Evolutionary conservation across 2,113 vertebrate species (phyloP).

Genomic region (Pterocles burchelli): DNA sequence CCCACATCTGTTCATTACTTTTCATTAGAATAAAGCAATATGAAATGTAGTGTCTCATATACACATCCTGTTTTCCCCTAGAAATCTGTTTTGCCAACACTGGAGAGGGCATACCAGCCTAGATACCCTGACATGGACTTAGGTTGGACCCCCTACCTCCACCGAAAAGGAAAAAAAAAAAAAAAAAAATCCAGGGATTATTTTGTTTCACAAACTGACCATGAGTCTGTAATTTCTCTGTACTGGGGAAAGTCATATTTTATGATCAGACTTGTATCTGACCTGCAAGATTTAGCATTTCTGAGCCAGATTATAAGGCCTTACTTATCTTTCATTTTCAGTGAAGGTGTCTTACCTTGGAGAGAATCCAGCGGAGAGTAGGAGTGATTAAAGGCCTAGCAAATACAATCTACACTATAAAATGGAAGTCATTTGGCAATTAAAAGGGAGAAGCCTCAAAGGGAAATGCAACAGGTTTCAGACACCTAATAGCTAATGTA

Average conservation of each 20-base stretch:
- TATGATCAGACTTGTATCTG: neutral
- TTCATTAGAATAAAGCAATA: neutral
- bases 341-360: neutral
- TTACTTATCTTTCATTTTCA: neutral
- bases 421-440: neutral
- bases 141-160: fast-evolving
- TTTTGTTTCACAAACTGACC: neutral
- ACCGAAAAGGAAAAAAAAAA: too few relatives aligned
- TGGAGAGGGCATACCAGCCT: neutral
- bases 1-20: neutral
- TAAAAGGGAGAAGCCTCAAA: neutral
- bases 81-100: neutral
- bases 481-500: neutral
- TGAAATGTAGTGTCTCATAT: neutral
- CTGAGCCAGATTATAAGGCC: neutral
- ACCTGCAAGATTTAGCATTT: neutral
- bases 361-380: neutral
- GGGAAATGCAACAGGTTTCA: neutral
- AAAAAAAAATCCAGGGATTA: neutral
- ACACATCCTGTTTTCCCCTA: neutral
- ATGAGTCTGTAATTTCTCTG: neutral
- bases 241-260: neutral
- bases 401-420: neutral
- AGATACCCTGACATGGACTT: neutral
- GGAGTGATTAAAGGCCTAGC: neutral